Conservation (phyloP, 2,888 invertebrate genomes). For the Mesoligia furuncula region DNA sequence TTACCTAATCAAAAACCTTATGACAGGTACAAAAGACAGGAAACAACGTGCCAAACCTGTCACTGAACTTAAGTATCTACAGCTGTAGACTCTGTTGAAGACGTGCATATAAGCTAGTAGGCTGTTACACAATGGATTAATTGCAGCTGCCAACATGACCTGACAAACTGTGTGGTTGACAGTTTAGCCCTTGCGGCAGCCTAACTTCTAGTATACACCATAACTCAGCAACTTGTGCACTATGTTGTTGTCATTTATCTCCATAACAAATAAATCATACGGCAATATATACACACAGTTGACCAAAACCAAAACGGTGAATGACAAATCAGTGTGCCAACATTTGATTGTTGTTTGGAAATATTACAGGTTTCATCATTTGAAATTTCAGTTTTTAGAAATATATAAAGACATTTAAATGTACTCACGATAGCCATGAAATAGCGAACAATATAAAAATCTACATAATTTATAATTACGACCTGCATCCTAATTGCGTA, state of each 20-base stretch:
- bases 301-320: constrained; percentile 38
- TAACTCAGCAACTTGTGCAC: constrained; percentile 24
- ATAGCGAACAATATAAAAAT: too few relatives aligned
- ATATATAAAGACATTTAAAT: too few relatives aligned
- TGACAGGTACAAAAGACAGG: too few relatives aligned
- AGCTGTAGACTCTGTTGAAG: background rate
- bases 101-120: background rate
- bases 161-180: background rate
- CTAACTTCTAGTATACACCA: background rate
- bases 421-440: too few relatives aligned
- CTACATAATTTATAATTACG: too few relatives aligned
- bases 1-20: background rate
- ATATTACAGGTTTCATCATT: background rate
- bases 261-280: constrained; percentile 50
- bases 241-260: constrained; percentile 42
- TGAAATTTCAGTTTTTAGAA: background rate
- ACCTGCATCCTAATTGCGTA: background rate
- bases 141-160: background rate
- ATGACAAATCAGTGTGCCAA: constrained; percentile 12
- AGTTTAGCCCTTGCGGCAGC: background rate
- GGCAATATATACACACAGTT: constrained; percentile 13
- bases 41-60: too few relatives aligned
- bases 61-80: too few relatives aligned
- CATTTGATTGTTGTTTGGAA: constrained; percentile 8
- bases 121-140: background rate